phyloP scores from a whole-genome alignment of 2,797 vertebrate species.

The Melanotaenia maccullochi region DNA sequence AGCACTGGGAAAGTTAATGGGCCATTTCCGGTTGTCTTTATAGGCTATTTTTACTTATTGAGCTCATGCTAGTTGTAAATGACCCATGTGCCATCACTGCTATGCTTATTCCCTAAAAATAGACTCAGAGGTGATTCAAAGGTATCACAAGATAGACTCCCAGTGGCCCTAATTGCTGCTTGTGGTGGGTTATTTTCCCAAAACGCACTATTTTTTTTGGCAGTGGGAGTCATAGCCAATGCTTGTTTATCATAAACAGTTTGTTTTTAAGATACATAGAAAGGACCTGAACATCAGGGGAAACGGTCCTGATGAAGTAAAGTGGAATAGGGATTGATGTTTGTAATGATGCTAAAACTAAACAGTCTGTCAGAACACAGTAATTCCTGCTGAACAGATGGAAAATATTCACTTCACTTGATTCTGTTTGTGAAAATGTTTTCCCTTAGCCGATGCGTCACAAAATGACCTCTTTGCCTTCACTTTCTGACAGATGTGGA shows the following conservation, averaged over 20 bases:
- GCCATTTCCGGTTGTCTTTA: slow-evolving; percentile 15
- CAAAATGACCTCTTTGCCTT: background rate
- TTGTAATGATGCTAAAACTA: background rate
- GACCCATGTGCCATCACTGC: background rate
- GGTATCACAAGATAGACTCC: slow-evolving; percentile 2
- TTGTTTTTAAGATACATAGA: slow-evolving; percentile 22
- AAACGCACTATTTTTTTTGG: slow-evolving; percentile 11
- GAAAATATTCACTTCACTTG: background rate
- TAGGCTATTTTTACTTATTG: slow-evolving; percentile 2
- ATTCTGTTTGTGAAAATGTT: background rate
- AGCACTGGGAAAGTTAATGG: slow-evolving; percentile 14
- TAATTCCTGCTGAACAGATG: background rate
- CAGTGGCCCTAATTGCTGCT: slow-evolving; percentile 5
- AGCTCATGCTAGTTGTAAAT: slow-evolving; percentile 14
- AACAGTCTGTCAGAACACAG: background rate
- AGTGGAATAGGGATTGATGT: slow-evolving; percentile 12
- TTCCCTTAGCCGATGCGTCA: background rate
- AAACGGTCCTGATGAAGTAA: slow-evolving; percentile 9
- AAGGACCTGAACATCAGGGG: slow-evolving; percentile 12
- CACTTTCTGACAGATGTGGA: background rate
- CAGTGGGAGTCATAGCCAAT: background rate
- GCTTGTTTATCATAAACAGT: slow-evolving; percentile 14
- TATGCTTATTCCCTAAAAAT: slow-evolving; percentile 7
- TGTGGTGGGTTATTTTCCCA: background rate
- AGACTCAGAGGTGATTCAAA: slow-evolving; percentile 18